Conservation (phyloP, 2,888 invertebrate genomes). For the Xestia rhomboidea region DNA sequence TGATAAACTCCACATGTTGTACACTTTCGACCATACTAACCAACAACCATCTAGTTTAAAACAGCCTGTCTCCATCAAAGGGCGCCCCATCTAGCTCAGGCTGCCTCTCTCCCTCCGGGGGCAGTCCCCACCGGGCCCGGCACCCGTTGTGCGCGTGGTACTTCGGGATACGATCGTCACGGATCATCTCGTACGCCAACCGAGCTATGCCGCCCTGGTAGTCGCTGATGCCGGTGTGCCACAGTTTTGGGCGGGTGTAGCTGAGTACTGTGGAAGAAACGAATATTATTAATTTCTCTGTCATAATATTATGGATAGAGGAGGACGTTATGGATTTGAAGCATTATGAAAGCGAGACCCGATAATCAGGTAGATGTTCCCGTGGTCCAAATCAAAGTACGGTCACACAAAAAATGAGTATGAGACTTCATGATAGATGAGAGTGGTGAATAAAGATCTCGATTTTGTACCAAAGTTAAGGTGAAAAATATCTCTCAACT, state of each 20-base stretch:
- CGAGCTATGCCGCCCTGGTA: conserved; percentile 84
- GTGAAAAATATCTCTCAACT: neutral
- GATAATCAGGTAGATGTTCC: neutral
- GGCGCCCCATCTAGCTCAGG: conserved; percentile 84
- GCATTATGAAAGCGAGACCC: neutral
- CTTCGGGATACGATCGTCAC: conserved; percentile 81
- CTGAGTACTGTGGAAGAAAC: conserved; percentile 75
- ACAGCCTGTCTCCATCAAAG: conserved; percentile 83
- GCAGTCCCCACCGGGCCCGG: conserved; percentile 82
- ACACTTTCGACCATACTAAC: neutral
- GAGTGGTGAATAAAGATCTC: neutral
- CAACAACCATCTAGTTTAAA: conserved; percentile 61
- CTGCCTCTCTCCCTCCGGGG: conserved; percentile 83
- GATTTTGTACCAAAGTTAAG: neutral
- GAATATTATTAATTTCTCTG: neutral
- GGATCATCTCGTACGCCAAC: conserved; percentile 84
- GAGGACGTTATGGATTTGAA: neutral
- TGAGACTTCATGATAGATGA: neutral
- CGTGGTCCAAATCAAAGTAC: neutral
- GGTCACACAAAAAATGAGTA: neutral
- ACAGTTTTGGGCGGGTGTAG: conserved; percentile 80
- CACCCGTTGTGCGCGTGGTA: conserved; percentile 83
- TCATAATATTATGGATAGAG: neutral
- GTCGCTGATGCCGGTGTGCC: conserved; percentile 82
- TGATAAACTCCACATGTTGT: neutral